Evolutionary conservation across 1,140 invertebrate genomes (phyloP).

Genomic region (Onthophagus taurus): DNA sequence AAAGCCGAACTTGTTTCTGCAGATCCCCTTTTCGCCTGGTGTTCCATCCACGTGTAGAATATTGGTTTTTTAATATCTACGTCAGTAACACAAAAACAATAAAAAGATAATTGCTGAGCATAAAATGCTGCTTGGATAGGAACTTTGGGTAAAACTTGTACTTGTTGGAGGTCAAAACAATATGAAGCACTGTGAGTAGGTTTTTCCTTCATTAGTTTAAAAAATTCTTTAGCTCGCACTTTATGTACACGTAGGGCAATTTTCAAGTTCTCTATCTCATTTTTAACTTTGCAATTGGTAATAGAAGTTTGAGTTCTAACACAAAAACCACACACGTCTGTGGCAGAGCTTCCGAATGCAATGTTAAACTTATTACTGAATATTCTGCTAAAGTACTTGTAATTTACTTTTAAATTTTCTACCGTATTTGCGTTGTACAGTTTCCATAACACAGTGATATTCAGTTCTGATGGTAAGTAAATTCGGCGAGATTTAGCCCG

Average conservation of each 20-base stretch:
- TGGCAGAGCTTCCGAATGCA: constrained; percentile 9
- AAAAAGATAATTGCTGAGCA: constrained; percentile 13
- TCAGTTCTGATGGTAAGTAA: constrained; percentile 1
- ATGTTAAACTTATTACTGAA: constrained; percentile 15
- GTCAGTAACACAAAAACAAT: constrained; percentile 9
- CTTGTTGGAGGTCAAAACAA: constrained; percentile 23
- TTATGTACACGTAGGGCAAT: background rate
- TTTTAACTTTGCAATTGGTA: background rate
- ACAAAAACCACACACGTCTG: constrained; percentile 14
- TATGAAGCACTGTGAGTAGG: background rate
- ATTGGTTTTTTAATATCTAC: constrained; percentile 1
- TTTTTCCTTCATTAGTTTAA: background rate
- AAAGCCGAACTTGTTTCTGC: constrained; percentile 3
- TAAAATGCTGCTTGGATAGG: constrained; percentile 23
- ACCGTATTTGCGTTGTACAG: background rate
- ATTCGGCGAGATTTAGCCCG: constrained; percentile 5
- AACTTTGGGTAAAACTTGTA: constrained; percentile 16
- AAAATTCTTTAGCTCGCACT: constrained; percentile 2
- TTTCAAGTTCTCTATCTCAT: background rate
- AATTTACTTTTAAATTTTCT: constrained; percentile 15
- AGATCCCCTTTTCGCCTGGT: constrained; percentile 4
- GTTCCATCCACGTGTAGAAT: constrained; percentile 16
- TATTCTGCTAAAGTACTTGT: constrained; percentile 13
- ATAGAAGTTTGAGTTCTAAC: constrained; percentile 12
- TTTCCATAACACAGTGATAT: constrained; percentile 4